These are phyloP conservation scores for Triplophysa bombifrons DNA, from an alignment of 2,797 vertebrate species.

Conservation along the genomic window DNA sequence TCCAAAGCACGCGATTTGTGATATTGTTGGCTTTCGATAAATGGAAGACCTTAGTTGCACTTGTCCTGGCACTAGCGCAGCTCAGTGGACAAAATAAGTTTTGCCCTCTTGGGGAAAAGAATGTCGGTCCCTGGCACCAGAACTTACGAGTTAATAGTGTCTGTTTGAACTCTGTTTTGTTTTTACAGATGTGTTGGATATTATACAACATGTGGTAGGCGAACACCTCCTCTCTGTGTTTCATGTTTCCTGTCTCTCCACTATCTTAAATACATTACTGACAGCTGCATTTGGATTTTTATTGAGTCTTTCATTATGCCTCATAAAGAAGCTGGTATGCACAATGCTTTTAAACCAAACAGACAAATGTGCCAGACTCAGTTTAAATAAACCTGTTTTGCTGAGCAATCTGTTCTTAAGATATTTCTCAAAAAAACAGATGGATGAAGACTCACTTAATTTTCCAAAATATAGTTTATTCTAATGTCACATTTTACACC, in stretches of 20 bases:
- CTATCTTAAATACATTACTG: constrained; percentile 7
- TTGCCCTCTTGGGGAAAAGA: constrained; percentile 54
- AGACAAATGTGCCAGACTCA: neutral
- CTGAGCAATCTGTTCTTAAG: neutral
- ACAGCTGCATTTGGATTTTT: constrained; percentile 1
- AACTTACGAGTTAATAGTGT: constrained; percentile 56
- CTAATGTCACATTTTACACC: too few species aligned
- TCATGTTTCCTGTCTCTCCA: constrained; percentile 3
- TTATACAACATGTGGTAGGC: constrained; percentile 62
- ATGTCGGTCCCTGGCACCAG: constrained; percentile 63
- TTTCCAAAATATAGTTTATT: too few species aligned
- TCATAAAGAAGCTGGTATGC: constrained; percentile 8
- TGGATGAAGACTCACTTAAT: neutral
- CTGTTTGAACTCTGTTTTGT: constrained; percentile 74
- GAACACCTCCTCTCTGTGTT: constrained; percentile 6
- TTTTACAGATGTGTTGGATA: constrained; percentile 79
- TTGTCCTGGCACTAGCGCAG: constrained; percentile 52
- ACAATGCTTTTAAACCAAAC: constrained; percentile 4
- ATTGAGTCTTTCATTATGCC: constrained; percentile 4
- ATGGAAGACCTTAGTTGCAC: constrained; percentile 53
- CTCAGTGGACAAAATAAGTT: constrained; percentile 21
- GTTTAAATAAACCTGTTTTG: neutral
- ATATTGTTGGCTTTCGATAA: too few species aligned
- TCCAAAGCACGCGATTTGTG: too few species aligned
- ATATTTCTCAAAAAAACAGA: constrained; percentile 2